Evolutionary conservation across 2,888 invertebrate genomes (phyloP).

Genomic region (Chironomus riparius): DNA sequence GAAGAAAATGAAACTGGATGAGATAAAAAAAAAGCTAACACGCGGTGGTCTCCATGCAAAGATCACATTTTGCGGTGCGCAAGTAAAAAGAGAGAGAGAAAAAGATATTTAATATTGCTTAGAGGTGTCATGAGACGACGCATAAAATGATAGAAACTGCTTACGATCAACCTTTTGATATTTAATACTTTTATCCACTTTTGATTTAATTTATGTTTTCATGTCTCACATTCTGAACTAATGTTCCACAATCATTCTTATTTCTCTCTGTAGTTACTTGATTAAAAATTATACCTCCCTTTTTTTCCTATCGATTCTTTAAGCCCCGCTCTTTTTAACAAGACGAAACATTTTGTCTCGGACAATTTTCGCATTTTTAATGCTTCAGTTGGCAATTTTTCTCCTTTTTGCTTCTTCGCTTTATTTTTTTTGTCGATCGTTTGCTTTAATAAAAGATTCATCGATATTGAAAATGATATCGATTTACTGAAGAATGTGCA

Average conservation of each 20-base stretch:
- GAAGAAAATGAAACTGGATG: slow-evolving; percentile 15
- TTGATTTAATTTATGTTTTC: not conserved
- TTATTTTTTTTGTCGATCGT: not conserved
- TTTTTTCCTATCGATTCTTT: not conserved
- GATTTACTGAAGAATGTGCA: not conserved
- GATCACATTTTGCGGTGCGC: not conserved
- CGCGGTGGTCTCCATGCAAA: slow-evolving; percentile 19
- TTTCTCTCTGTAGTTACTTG: not conserved
- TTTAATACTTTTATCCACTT: slow-evolving; percentile 8
- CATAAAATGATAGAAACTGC: not conserved
- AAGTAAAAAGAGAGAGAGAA: not conserved
- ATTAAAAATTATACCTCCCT: not conserved
- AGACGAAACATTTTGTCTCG: not conserved
- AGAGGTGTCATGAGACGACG: not conserved
- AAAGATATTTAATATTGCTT: not conserved
- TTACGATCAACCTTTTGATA: not conserved
- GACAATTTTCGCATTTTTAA: not conserved
- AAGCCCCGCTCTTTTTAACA: not conserved
- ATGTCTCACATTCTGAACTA: no score
- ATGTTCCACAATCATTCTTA: not conserved
- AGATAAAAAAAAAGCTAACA: slow-evolving; percentile 9
- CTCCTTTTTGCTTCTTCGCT: no score
- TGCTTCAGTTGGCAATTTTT: not conserved
- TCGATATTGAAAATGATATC: slow-evolving; percentile 20
- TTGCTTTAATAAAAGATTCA: slow-evolving; percentile 1